Conservation (phyloP, 2,888 invertebrate genomes). For the Cynaeus angustus region DNA sequence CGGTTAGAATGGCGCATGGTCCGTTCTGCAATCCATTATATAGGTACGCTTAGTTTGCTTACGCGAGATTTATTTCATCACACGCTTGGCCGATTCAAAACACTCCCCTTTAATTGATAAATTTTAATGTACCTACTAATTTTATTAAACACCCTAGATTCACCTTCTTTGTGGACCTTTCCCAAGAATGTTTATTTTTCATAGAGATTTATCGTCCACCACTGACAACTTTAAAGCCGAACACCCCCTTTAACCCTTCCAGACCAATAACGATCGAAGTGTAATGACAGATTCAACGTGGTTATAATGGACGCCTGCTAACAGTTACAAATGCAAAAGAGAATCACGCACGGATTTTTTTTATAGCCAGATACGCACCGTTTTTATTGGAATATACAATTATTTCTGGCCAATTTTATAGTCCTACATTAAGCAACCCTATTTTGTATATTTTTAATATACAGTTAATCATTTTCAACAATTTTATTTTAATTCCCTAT, state of each 20-base stretch:
- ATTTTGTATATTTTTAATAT: too few species aligned
- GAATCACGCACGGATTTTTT: not conserved
- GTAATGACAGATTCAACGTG: conserved; percentile 31
- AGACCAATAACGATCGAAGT: conserved; percentile 17
- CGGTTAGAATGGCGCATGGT: conserved; percentile 42
- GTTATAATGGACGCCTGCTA: conserved; percentile 10
- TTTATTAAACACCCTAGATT: conserved; percentile 27
- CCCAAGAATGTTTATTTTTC: conserved; percentile 19
- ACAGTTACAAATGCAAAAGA: not conserved
- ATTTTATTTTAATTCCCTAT: too few species aligned
- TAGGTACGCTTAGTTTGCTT: conserved; percentile 49
- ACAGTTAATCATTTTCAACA: too few species aligned
- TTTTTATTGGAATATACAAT: too few species aligned
- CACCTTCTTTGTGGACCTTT: conserved; percentile 3
- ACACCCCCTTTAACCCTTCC: conserved; percentile 11
- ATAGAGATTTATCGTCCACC: conserved; percentile 12
- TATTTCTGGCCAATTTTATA: too few species aligned
- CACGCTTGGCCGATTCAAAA: conserved; percentile 49
- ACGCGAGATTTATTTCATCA: conserved; percentile 52
- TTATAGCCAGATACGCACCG: too few species aligned
- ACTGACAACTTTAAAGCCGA: conserved; percentile 6
- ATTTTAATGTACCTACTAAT: conserved; percentile 46
- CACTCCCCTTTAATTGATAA: conserved; percentile 51
- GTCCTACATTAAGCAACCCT: too few species aligned
- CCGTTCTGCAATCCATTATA: conserved; percentile 48